A percentile compares a stretch with the other conserved stretches of the same genome.
These are phyloP conservation scores for Candoia aspera DNA, from an alignment of 2,113 vertebrate species.

Conservation along the genomic window DNA sequence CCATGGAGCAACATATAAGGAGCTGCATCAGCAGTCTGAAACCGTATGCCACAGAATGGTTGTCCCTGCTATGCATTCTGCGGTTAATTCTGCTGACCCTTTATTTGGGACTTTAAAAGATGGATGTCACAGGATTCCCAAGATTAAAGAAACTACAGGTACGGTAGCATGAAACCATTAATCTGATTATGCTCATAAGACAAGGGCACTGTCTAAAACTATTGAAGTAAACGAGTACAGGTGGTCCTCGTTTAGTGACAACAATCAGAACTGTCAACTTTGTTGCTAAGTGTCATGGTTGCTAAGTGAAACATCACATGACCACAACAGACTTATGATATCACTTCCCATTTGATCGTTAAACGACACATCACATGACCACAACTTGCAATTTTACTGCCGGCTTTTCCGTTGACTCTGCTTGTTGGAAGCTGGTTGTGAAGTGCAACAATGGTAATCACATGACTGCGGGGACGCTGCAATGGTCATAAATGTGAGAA, in stretches of 20 bases:
- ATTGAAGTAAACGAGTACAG: neutral
- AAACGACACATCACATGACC: neutral
- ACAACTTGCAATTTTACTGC: neutral
- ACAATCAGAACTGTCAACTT: neutral
- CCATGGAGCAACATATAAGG: slow-evolving; percentile 80
- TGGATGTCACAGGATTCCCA: slow-evolving; percentile 89
- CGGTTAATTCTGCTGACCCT: slow-evolving; percentile 83
- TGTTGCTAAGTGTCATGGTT: neutral
- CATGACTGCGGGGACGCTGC: neutral
- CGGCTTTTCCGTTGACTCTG: neutral
- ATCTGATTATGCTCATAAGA: slow-evolving; percentile 15
- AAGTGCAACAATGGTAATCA: neutral
- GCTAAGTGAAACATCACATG: neutral
- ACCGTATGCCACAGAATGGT: slow-evolving; percentile 84
- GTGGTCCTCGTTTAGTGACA: neutral
- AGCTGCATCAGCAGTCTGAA: slow-evolving; percentile 85
- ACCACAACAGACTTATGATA: neutral
- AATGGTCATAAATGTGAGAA: neutral
- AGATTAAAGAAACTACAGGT: slow-evolving; percentile 99
- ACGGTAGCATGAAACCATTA: slow-evolving; percentile 74
- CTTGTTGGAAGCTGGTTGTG: neutral
- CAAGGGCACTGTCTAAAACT: slow-evolving; percentile 9
- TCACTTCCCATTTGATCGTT: neutral
- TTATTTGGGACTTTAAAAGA: slow-evolving; percentile 85
- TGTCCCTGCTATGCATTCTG: slow-evolving; percentile 85